Base-by-base conservation (phyloP, 2,113 vertebrate species). In the Albula glossodonta region DNA sequence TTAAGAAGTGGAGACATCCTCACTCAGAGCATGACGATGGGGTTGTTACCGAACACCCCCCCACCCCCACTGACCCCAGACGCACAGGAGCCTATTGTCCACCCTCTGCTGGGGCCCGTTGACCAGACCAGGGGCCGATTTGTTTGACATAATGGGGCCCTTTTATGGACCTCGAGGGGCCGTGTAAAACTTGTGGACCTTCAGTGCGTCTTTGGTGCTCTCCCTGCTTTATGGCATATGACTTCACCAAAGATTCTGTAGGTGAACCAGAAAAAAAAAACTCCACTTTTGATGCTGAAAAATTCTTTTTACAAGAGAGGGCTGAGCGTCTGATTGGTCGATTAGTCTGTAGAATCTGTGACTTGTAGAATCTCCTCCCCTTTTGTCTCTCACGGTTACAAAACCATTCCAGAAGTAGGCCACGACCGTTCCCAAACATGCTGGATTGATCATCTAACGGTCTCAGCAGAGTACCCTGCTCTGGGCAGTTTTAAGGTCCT, bases 1-100 rank as follows among this genome's bases (percentile, higher is more conserved):
- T 90, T 94, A 93, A 91, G 91, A 88, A 83, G 87, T 90, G 84
- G 83, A 90, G 87, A 57, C 86, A 80, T 82, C 52, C 12, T 85
- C 87, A 86, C 88, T 87, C 41, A n/a, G 57, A 86, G 50, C 48
- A 48, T 81, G 78, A 70, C 48, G 56, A 41, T 41, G 57, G 12
- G 12, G 22, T 86, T 88, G 91, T 90, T 89, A 90, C 86, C 31
- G 31, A 41, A 4, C 60, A 22, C 57, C 57, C 2, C 2, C 5
- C 15, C 60, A 22, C 60, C 60, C 15, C 15, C 17, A n/a, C 89
- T 87, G 86, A 80, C 77, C 85, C 91, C 83, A 74, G 87, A 90
- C 87, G 89, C 90, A 82, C 49, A 89, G 86, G 88, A 90, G 87
- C 88, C 53, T 51, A 90, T 90, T 89, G 90, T 89, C 70, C 22